Percentiles rank a stretch among this genome's conserved stretches.
Conservation (phyloP, 2,888 invertebrate species). For the Lomographa bimaculata region DNA sequence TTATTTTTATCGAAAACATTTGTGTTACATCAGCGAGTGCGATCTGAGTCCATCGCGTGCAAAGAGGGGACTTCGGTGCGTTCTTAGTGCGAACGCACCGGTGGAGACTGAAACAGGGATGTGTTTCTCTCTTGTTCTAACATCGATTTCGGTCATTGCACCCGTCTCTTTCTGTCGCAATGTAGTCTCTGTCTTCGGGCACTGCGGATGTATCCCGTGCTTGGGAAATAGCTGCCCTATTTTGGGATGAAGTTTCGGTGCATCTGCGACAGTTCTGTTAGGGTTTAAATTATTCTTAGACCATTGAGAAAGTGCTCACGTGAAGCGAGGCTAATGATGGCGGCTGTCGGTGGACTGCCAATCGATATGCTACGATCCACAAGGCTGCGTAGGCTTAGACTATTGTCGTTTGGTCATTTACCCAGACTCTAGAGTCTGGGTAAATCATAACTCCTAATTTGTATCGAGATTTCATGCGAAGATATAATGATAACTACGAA, state of each 20-base stretch:
- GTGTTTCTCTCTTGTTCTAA: conserved; percentile 39
- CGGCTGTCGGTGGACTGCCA: conserved; percentile 6
- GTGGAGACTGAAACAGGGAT: conserved; percentile 47
- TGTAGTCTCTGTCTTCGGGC: conserved; percentile 50
- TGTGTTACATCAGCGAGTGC: conserved; percentile 47
- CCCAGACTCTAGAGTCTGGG: too few relatives aligned
- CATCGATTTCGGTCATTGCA: conserved; percentile 73
- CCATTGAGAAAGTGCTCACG: conserved; percentile 15
- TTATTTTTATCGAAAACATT: conserved; percentile 30
- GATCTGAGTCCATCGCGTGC: conserved; percentile 48
- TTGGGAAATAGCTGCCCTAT: conserved; percentile 57
- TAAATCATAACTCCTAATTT: too few relatives aligned
- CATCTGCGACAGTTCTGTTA: conserved; percentile 39
- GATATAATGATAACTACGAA: too few relatives aligned
- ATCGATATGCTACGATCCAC: conserved; percentile 25
- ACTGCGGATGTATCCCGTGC: conserved; percentile 57
- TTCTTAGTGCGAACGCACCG: conserved; percentile 64
- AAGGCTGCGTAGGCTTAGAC: too few relatives aligned
- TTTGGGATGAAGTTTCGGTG: conserved; percentile 49
- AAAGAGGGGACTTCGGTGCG: conserved; percentile 53
- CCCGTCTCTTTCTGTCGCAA: conserved; percentile 54
- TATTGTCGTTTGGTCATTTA: too few relatives aligned
- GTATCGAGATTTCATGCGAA: too few relatives aligned
- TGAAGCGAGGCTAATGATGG: conserved; percentile 10
- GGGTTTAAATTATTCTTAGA: conserved; percentile 36